These are phyloP conservation scores for Polypedilum pembai DNA, from an alignment of 1,140 invertebrate species.

Conservation along the genomic window DNA sequence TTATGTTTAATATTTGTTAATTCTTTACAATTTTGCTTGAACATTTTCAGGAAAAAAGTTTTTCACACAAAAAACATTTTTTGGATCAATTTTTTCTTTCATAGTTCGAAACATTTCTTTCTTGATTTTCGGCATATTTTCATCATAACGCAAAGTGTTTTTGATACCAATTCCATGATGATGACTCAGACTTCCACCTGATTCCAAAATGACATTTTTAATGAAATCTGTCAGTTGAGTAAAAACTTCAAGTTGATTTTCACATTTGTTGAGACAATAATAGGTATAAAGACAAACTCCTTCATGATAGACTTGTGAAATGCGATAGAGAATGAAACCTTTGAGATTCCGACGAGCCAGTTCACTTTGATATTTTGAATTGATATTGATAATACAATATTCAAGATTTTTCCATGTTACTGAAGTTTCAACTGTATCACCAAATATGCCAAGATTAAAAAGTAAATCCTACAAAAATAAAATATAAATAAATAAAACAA, in stretches of 20 bases:
- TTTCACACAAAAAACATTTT: conserved; percentile 83
- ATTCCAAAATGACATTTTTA: too few relatives aligned
- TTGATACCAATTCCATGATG: too few relatives aligned
- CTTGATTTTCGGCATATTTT: conserved; percentile 67
- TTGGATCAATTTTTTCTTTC: conserved; percentile 82
- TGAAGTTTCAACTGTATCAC: conserved; percentile 97
- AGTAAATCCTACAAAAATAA: too few relatives aligned
- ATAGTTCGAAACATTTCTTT: conserved; percentile 67
- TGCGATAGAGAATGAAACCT: too few relatives aligned
- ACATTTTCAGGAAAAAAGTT: conserved; percentile 54
- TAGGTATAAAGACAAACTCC: conserved; percentile 99
- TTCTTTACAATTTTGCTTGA: too few relatives aligned
- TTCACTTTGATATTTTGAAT: too few relatives aligned
- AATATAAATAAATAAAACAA: too few relatives aligned
- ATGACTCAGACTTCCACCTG: too few relatives aligned
- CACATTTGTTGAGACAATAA: conserved; percentile 90
- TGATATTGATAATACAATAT: too few relatives aligned
- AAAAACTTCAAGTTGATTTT: conserved; percentile 71
- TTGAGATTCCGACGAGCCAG: too few relatives aligned
- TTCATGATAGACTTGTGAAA: too few relatives aligned
- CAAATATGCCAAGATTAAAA: conserved; percentile 82
- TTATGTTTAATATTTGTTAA: too few relatives aligned
- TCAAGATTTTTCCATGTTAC: conserved; percentile 72
- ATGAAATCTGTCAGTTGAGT: conserved; percentile 74
- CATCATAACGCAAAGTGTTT: conserved; percentile 72